Evolutionary conservation across 2,888 invertebrate species (phyloP).

Genomic region (Orthonychiurus folsomi): DNA sequence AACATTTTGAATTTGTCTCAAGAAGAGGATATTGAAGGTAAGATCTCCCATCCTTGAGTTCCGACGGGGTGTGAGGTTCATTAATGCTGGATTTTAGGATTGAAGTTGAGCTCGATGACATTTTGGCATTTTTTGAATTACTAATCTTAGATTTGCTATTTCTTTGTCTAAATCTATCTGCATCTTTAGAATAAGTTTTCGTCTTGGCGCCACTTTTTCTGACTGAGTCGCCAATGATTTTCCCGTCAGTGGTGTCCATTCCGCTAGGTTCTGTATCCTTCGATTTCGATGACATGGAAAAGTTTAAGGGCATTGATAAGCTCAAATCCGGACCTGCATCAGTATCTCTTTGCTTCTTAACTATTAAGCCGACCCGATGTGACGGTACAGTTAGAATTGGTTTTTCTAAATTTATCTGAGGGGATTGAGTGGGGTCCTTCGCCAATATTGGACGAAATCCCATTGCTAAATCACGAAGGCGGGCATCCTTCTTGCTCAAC

Average conservation of each 20-base stretch:
- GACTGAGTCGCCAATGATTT: neutral
- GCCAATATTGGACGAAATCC: neutral
- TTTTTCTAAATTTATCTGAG: neutral
- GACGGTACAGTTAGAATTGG: neutral
- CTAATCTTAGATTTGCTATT: neutral
- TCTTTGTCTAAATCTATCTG: neutral
- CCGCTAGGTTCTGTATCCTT: neutral
- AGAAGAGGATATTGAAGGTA: neutral
- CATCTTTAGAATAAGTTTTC: neutral
- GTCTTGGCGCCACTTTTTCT: neutral
- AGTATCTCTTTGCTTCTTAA: neutral
- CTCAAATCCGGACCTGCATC: neutral
- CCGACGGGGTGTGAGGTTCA: neutral
- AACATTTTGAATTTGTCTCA: neutral
- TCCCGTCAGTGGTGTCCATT: neutral
- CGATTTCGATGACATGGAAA: neutral
- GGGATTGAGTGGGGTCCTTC: neutral
- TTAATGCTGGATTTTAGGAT: neutral
- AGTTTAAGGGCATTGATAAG: neutral
- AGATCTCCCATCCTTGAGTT: neutral
- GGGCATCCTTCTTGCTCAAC: neutral
- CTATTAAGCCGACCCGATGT: neutral
- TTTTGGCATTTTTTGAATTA: neutral
- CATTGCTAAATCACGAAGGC: neutral
- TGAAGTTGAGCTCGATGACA: neutral